phyloP scores from a whole-genome alignment of 2,888 invertebrate species.

The Rosalia funebris region DNA sequence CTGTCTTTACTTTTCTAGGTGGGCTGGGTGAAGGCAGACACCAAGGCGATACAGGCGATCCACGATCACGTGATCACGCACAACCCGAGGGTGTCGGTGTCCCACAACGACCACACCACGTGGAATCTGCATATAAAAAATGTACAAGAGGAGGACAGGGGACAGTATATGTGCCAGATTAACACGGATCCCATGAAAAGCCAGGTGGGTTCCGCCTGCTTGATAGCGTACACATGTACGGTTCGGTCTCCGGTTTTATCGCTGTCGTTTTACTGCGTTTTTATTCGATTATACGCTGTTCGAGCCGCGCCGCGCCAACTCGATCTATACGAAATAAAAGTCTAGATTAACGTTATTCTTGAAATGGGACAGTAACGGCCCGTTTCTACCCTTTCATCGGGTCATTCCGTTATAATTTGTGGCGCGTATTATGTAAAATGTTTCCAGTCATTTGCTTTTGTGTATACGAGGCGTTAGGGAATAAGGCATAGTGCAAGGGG shows the following conservation, averaged over 20 bases:
- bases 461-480: too few species aligned
- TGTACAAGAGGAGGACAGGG: conserved; percentile 87
- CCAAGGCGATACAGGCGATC: conserved; percentile 92
- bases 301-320: too few species aligned
- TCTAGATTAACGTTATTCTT: too few species aligned
- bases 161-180: conserved; percentile 93
- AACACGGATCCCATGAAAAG: conserved; percentile 96
- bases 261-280: conserved; percentile 21
- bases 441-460: too few species aligned
- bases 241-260: background rate
- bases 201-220: conserved; percentile 71
- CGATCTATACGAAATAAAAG: too few species aligned
- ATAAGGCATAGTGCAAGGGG: too few species aligned
- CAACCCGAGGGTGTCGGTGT: conserved; percentile 86
- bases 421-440: too few species aligned
- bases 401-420: too few species aligned
- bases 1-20: conserved; percentile 70
- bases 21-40: conserved; percentile 93
- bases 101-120: conserved; percentile 84
- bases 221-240: background rate
- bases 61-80: conserved; percentile 93
- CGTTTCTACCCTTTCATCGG: too few species aligned
- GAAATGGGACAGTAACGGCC: too few species aligned
- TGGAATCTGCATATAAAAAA: conserved; percentile 92
- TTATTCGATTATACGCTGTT: conserved; percentile 14